Conservation (phyloP, 2,888 invertebrate species). For the Troides aeacus region DNA sequence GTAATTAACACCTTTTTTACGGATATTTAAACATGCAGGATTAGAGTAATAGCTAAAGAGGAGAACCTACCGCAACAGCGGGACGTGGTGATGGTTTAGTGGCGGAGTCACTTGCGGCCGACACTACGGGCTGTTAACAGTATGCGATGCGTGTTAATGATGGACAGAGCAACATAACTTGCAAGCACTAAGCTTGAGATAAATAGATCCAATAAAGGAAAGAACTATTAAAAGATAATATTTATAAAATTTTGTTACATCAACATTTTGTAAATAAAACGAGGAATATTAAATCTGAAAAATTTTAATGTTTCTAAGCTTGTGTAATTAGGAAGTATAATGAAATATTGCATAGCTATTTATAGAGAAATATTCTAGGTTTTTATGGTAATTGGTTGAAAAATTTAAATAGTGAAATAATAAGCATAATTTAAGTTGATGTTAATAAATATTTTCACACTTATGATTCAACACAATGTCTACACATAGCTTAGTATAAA, state of each 20-base stretch:
- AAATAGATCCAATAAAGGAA: conserved; percentile 32
- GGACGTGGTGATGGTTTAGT: conserved; percentile 82
- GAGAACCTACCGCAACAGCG: conserved; percentile 82
- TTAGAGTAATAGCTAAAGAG: conserved; percentile 62
- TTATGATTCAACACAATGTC: neutral
- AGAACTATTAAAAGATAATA: conserved; percentile 22
- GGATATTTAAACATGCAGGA: conserved; percentile 52
- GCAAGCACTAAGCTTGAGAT: conserved; percentile 50
- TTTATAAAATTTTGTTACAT: conserved; percentile 6
- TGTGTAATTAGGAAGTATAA: neutral
- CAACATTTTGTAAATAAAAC: too few relatives aligned
- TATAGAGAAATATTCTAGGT: neutral
- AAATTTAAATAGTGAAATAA: neutral
- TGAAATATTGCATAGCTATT: neutral
- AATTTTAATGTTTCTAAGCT: neutral
- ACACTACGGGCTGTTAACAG: conserved; percentile 81
- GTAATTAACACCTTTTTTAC: neutral
- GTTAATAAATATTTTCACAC: neutral
- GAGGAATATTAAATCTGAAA: too few relatives aligned
- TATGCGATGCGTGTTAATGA: conserved; percentile 78
- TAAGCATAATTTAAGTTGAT: neutral
- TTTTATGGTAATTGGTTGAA: neutral
- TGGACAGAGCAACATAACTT: conserved; percentile 64
- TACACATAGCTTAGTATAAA: neutral
- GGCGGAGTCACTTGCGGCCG: conserved; percentile 76